Percentiles rank a stretch among this genome's conserved stretches.
Conservation (phyloP, 2,888 invertebrate species). For the Leptopterna dolabrata region DNA sequence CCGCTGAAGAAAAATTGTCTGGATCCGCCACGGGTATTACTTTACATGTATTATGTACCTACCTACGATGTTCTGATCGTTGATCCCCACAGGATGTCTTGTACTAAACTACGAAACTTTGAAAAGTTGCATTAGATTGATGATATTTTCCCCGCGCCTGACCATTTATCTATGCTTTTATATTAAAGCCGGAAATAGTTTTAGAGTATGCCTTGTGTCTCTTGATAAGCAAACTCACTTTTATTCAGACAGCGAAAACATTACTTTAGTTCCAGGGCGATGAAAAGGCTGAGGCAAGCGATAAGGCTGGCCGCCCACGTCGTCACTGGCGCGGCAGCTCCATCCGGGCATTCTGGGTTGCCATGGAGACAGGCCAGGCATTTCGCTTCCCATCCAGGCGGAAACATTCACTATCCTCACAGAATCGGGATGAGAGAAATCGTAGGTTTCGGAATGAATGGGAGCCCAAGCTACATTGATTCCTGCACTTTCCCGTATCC, state of each 20-base stretch:
- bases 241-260: not conserved
- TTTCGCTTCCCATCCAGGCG: not conserved
- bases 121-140: too few relatives aligned
- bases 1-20: too few relatives aligned
- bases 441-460: slow-evolving; percentile 88
- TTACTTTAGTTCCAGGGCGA: not conserved
- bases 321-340: not conserved
- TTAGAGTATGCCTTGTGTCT: too few relatives aligned
- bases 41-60: too few relatives aligned
- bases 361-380: not conserved
- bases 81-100: too few relatives aligned
- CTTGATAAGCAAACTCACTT: not conserved
- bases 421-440: slow-evolving; percentile 75
- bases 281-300: not conserved
- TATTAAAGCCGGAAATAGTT: not conserved
- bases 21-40: too few relatives aligned
- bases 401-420: not conserved
- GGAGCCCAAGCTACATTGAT: slow-evolving; percentile 82
- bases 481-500: slow-evolving; percentile 84
- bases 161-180: not conserved
- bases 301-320: not conserved
- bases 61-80: too few relatives aligned
- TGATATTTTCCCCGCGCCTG: too few relatives aligned
- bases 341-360: not conserved
- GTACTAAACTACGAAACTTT: too few relatives aligned